A percentile compares a stretch with the other conserved stretches of the same genome.
phyloP scores from a whole-genome alignment of 2,797 vertebrate genomes.

The Vespertilio murinus region DNA sequence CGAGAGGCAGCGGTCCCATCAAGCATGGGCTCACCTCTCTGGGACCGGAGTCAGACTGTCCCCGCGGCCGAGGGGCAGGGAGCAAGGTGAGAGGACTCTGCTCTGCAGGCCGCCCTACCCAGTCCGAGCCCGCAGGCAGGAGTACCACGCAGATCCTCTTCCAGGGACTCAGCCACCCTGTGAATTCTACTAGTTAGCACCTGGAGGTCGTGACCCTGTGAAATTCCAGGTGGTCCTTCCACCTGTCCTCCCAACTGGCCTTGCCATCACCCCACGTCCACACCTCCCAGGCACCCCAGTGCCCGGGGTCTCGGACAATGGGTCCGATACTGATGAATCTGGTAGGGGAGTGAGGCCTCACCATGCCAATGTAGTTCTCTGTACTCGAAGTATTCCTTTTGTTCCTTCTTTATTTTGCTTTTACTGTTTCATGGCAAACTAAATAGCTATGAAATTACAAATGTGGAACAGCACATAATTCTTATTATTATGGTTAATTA shows the following conservation, averaged over 20 bases:
- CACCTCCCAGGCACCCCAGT: accelerated
- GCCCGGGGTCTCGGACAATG: background rate
- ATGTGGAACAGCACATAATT: constrained; percentile 35
- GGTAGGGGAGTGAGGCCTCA: background rate
- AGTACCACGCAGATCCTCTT: background rate
- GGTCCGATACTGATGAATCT: background rate
- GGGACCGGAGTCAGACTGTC: background rate
- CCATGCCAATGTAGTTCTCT: background rate
- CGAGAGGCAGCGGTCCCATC: background rate
- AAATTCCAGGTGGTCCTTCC: accelerated
- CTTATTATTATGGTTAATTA: constrained; percentile 61
- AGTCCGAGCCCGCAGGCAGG: background rate
- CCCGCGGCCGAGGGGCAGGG: background rate
- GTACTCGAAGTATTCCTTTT: background rate
- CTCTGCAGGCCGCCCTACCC: background rate
- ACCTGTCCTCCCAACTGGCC: accelerated
- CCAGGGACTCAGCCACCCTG: background rate
- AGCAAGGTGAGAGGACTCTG: too few relatives aligned
- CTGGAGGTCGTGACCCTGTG: accelerated
- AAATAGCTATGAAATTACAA: constrained; percentile 62
- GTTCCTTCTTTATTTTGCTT: background rate
- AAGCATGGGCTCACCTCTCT: accelerated
- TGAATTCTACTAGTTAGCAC: background rate
- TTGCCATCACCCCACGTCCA: accelerated
- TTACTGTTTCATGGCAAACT: constrained; percentile 34